Base-by-base conservation (phyloP, 1,140 invertebrate species). In the Samia ricini region DNA sequence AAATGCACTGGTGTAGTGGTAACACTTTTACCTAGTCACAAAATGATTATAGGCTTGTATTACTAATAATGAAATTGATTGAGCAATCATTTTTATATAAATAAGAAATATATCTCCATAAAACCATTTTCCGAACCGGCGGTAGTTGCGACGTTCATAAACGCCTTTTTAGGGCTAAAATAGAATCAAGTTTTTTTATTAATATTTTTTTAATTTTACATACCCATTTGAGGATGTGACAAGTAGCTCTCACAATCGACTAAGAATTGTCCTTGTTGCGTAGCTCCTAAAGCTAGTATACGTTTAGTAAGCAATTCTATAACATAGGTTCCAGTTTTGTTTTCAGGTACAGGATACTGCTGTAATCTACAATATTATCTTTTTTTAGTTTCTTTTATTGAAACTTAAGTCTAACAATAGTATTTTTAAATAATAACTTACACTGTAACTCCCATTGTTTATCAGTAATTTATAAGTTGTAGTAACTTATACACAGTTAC, bases 211-310 rank as follows among this genome's bases (percentile, higher is more conserved):
- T 10, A 7, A 22, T 23, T 55, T 55, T 10, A 55, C 10, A 7
- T 70, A 94, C 94, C 94, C 72, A 95, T 90, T 72, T 94, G 93
- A 10, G 94, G 94, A 63, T 95, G 93, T 21, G 96, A 97, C 56
- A 95, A 94, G 74, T 96, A 99, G 12, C 97, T 98, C 85, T 99
- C 98, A 82, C 98, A 99, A 76, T 99, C 98, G 0, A 99, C 97
- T 51, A 96, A 88, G 89, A 98, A 99, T 72, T 96, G 96, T 1
- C 97, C 98, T 72, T 94, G 93, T 85, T 96, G 97, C 0, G 94
- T 91, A 0, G 97, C 98, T 33, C 97, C 97, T 19, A 99, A 91
- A 0, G 96, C 94, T 26, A 95, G 91, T 26, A 99, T 93, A 42
- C 97, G 91, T 88, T 98, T 98, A 0, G 95, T 95, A 7, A 99